Evolutionary conservation across 30 jellyfish, hydroid and myxozoan genomes (phyloP).

Genomic region (Pelagia noctiluca): DNA sequence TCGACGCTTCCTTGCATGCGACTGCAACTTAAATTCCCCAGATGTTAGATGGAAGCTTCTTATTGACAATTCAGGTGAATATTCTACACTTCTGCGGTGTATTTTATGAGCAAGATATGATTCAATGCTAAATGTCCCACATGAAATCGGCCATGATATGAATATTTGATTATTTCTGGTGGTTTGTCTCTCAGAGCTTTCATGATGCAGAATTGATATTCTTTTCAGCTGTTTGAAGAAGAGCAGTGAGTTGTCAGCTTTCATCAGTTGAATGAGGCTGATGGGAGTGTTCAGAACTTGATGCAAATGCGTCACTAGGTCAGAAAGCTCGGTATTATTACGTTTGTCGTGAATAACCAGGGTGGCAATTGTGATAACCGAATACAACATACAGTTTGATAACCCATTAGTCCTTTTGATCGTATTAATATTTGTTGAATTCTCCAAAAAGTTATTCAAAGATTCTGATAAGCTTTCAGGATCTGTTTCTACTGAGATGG

Average conservation of each 20-base stretch:
- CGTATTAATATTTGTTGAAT: constrained; percentile 5
- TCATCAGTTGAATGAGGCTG: constrained; percentile 36
- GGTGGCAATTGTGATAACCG: constrained; percentile 40
- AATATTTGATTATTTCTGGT: neutral
- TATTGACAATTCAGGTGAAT: constrained; percentile 3
- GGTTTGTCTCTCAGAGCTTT: neutral
- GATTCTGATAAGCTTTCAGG: constrained; percentile 35
- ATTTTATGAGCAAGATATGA: constrained; percentile 35
- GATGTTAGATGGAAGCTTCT: constrained; percentile 72
- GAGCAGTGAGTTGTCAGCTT: constrained; percentile 3
- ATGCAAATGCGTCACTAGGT: neutral
- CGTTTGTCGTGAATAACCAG: neutral
- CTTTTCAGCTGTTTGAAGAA: constrained; percentile 58
- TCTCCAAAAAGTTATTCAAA: constrained; percentile 11
- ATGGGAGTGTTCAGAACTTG: constrained; percentile 7
- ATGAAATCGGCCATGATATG: constrained; percentile 87
- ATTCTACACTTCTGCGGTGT: constrained; percentile 67
- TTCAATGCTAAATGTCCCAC: constrained; percentile 15
- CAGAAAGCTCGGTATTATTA: neutral
- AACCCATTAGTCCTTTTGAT: neutral
- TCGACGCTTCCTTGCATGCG: constrained; percentile 55
- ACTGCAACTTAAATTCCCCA: constrained; percentile 43
- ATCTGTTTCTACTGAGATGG: constrained; percentile 39
- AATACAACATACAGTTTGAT: constrained; percentile 11
- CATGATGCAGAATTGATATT: constrained; percentile 32